Conservation (phyloP, 2,797 vertebrate genomes). For the Morelia viridis region DNA sequence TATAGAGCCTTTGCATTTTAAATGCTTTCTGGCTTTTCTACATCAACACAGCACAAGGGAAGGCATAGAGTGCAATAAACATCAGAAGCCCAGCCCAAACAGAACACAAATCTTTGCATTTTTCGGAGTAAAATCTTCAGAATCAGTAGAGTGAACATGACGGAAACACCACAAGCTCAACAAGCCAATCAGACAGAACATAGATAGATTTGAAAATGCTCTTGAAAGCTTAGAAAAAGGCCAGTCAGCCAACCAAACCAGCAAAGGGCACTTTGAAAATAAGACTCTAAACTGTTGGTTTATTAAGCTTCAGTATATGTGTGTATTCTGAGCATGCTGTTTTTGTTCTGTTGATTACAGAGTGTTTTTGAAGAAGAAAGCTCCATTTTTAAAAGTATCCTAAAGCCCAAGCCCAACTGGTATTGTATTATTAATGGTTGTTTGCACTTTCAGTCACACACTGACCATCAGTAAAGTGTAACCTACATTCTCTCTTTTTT, state of each 20-base stretch:
- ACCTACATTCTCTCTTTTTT: neutral
- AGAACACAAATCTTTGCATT: neutral
- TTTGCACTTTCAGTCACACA: neutral
- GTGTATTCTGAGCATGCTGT: neutral
- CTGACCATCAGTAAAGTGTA: neutral
- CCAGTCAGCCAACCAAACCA: neutral
- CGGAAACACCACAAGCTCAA: too few relatives aligned
- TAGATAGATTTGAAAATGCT: too few relatives aligned
- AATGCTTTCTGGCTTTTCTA: neutral
- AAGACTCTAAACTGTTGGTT: neutral
- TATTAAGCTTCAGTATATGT: neutral
- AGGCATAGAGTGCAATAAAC: neutral
- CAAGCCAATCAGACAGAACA: too few relatives aligned
- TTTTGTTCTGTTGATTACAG: neutral
- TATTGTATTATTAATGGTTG: neutral
- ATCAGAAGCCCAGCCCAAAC: neutral
- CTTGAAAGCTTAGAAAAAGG: too few relatives aligned
- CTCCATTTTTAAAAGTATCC: neutral
- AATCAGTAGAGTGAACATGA: too few relatives aligned
- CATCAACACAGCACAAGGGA: neutral
- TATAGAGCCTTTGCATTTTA: constrained; percentile 16
- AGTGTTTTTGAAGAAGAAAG: neutral
- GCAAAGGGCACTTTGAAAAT: neutral
- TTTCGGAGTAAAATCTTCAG: neutral
- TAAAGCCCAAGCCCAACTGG: neutral